Base-by-base conservation (phyloP, 2,888 invertebrate species). In the Agrochola lychnidis region DNA sequence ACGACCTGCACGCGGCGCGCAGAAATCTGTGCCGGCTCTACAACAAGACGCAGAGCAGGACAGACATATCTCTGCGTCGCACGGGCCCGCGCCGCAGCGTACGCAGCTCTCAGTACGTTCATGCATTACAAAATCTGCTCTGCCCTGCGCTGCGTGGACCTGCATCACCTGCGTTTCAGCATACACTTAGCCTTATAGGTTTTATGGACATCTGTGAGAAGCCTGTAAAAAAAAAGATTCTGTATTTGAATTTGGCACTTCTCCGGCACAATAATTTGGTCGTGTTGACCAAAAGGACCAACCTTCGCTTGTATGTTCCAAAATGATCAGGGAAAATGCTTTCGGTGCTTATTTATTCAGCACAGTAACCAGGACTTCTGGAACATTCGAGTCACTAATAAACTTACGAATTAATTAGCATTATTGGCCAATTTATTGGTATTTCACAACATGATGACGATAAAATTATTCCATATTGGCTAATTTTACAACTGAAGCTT, bases 121-220 rank as follows among this genome's bases (percentile, higher is more conserved):
- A 30, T 30, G 30, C 30, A 30, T 30, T 30, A 30, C 30, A 30
- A 30, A 30, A 30, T 30, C 30, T 30, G 30, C 30, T 30, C 30
- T 30, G 30, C 30, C 30, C 30, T 30, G 30, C 30, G 30, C 30
- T 30, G 30, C 30, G 30, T 30, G 30, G 30, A 30, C 30, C 30
- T 30, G 30, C 30, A 30, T 30, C 30, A 30, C 30, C 30, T 30
- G 30, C 30, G 30, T 30, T 2, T 30, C 30, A 30, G 30, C 30
- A 30, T 30, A 30, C 30, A 2, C 30, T 30, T 30, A 30, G 30
- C 30, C 30, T 56, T 57, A 4, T 61, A 80, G 63, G 53, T 59
- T 74, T 30, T 64, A 69, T 4, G 6, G 51, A 63, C 45, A 25
- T n/a, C 4, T 68, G 67, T 64, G 83, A 83, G 67, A 57, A 36